phyloP scores from a whole-genome alignment of 2,797 vertebrate genomes.

The Hydrolagus colliei region DNA sequence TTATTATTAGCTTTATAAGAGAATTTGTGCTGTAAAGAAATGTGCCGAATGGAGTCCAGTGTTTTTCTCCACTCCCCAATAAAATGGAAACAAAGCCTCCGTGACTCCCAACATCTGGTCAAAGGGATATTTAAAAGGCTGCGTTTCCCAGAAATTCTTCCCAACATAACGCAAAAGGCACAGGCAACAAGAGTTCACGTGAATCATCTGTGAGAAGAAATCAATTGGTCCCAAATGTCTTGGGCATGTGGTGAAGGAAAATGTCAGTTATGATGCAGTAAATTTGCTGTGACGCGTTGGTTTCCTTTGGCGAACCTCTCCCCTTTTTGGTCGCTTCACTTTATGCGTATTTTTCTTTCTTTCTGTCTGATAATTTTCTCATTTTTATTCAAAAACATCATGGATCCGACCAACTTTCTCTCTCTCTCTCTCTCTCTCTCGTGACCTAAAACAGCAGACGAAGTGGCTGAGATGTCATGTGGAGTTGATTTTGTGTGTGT shows the following conservation, averaged over 20 bases:
- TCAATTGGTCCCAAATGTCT: neutral
- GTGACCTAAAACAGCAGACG: neutral
- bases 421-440: neutral
- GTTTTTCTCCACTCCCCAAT: neutral
- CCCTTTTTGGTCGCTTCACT: neutral
- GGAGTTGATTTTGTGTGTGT: neutral
- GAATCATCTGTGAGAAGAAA: neutral
- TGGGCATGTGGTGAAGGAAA: neutral
- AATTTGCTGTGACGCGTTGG: neutral
- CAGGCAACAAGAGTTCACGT: neutral
- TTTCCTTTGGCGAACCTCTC: neutral
- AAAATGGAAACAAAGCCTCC: neutral
- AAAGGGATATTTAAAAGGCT: slow-evolving; percentile 4
- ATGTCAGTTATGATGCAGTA: slow-evolving; percentile 5
- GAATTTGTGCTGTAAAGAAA: too few species aligned
- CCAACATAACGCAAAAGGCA: neutral
- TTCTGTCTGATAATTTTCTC: neutral
- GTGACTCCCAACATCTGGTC: neutral
- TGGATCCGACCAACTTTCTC: too few species aligned
- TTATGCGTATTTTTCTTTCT: neutral
- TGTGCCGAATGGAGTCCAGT: too few species aligned
- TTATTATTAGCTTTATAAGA: too few species aligned
- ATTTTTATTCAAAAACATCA: neutral
- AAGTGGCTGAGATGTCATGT: neutral
- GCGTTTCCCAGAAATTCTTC: neutral